Evolutionary conservation across 2,113 vertebrate genomes (phyloP).

Genomic region (Tamias sibiricus): DNA sequence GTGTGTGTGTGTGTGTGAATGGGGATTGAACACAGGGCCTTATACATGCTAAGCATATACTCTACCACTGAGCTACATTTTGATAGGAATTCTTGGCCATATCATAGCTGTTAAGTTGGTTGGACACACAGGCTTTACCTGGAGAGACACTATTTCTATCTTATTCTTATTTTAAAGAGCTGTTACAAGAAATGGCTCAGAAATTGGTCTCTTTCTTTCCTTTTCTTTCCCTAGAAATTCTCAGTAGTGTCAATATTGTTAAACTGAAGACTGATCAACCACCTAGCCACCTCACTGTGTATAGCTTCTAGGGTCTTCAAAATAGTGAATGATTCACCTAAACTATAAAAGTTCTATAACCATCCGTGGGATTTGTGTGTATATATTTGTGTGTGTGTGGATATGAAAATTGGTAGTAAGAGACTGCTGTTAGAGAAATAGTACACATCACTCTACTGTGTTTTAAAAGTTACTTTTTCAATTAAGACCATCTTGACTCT

Average conservation of each 20-base stretch:
- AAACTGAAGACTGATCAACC: not conserved
- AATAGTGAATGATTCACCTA: not conserved
- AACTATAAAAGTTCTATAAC: not conserved
- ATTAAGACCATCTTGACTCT: not conserved
- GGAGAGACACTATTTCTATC: not conserved
- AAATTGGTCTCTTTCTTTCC: not conserved
- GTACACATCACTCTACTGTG: not conserved
- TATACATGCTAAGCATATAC: not conserved
- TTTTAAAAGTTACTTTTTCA: slow-evolving; percentile 35
- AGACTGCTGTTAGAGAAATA: not conserved
- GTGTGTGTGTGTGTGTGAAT: not conserved
- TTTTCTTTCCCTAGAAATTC: slow-evolving; percentile 16
- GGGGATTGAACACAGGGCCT: not conserved
- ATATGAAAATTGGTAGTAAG: not conserved
- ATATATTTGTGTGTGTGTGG: not conserved
- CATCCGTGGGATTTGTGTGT: not conserved
- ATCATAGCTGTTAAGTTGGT: not conserved
- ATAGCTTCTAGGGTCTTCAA: not conserved
- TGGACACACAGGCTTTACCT: not conserved
- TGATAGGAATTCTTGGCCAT: not conserved
- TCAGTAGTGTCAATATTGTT: not conserved
- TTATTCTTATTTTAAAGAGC: not conserved
- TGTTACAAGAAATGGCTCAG: not conserved
- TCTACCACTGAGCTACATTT: not conserved
- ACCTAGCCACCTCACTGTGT: not conserved